Evolutionary conservation across 2,113 vertebrate genomes (phyloP).

Genomic region (Labeo catla): DNA sequence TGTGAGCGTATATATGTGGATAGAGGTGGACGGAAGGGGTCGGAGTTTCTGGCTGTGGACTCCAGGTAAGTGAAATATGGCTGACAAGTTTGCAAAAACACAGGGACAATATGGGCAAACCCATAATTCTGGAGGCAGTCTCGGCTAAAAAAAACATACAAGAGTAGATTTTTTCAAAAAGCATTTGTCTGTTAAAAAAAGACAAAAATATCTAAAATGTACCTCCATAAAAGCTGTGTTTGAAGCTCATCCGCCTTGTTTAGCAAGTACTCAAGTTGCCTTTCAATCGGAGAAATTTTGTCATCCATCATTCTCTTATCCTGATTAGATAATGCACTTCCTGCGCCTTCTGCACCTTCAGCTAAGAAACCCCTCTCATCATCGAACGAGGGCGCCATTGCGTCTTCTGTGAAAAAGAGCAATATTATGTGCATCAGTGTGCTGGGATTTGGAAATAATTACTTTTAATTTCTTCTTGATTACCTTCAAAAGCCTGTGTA

Average conservation of each 20-base stretch:
- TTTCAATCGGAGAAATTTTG: conserved; percentile 66
- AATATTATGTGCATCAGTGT: neutral
- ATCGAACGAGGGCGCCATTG: conserved; percentile 57
- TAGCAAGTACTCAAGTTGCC: conserved; percentile 76
- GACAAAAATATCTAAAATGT: neutral
- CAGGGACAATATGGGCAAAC: conserved; percentile 68
- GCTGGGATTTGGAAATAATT: neutral
- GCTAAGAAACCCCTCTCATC: conserved; percentile 30
- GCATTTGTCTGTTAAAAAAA: neutral
- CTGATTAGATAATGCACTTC: neutral
- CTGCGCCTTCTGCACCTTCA: neutral
- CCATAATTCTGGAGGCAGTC: conserved; percentile 64
- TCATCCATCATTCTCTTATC: conserved; percentile 59
- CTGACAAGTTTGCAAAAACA: conserved; percentile 77
- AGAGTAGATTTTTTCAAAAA: neutral
- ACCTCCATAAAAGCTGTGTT: conserved; percentile 74
- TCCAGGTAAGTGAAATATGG: conserved; percentile 83
- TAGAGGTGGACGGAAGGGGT: conserved; percentile 54
- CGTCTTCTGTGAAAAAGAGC: neutral
- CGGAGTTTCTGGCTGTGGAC: conserved; percentile 66
- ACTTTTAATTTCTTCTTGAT: too few species aligned
- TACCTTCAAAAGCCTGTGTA: neutral
- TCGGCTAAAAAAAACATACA: conserved; percentile 65
- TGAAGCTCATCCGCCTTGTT: conserved; percentile 77
- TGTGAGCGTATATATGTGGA: conserved; percentile 63